Evolutionary conservation across 2,797 vertebrate species (phyloP), one percentile per base, ranked within the genome.

Genomic region (Anolis apletophallus): DNA sequence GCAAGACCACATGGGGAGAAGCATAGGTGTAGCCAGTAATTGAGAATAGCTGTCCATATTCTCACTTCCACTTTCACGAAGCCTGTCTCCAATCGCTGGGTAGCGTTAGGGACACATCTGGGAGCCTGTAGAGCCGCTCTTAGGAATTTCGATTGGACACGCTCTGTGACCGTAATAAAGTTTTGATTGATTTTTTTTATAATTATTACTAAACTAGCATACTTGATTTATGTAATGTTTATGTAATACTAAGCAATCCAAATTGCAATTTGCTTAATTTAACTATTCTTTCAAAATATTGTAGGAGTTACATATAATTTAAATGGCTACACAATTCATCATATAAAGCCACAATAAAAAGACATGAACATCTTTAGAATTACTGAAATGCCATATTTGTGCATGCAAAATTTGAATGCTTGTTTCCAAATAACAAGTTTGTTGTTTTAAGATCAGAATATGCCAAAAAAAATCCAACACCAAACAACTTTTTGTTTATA

Each of bases 401-500:
- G 95, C 93, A 96, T 94, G 93, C 91, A 93, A 95, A 94, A 95
- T 96, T 93, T 95, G 93, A 96, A 90, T 94, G 94, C 89, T 86
- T 92, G 85, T 93, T 91, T 95, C 94, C 93, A 93, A 91, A 94
- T 88, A 94, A 46, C 93, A 94, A 93, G 95, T 96, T 97, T 94
- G 93, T 92, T 96, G 94, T 92, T 93, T 93, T 95, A 92, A 96
- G 92, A 96, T 96, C 94, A 94, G 93, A 90, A 94, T 94, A 95
- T 92, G 95, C 95, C 95, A 96, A 96, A 46, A 96, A 46, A 97
- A 96, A 96, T 88, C 92, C 95, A 36, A 95, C 95, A 96, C 92
- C 95, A 96, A 96, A 96, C 94, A 93, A 94, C 57, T 95, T 96
- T 96, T 96, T 96, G 93, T 95, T 96, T 95, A 96, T 96, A 96